phyloP scores from a whole-genome alignment of 2,888 invertebrate species.

The Unio pictorum region DNA sequence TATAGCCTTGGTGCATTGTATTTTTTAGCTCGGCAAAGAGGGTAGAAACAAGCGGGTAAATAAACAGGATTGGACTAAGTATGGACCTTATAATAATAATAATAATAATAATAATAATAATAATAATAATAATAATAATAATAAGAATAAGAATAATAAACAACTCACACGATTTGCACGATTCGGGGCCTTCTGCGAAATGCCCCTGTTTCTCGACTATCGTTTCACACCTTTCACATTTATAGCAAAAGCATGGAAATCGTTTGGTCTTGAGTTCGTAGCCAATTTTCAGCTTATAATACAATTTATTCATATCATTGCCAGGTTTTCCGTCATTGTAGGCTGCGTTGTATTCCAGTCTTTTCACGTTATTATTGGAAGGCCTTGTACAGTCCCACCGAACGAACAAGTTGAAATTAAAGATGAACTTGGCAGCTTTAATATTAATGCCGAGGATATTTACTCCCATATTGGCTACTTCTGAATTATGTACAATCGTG shows the following conservation, averaged over 20 bases:
- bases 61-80: too few species aligned
- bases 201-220: conserved; percentile 2
- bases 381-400: conserved; percentile 2
- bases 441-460: background rate
- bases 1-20: too few species aligned
- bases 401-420: conserved; percentile 1
- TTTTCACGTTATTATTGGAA: background rate
- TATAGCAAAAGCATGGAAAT: background rate
- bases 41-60: too few species aligned
- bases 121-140: background rate
- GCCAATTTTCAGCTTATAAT: conserved; percentile 2
- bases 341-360: background rate
- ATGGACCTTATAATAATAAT: background rate
- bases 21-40: too few species aligned
- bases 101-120: background rate
- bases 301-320: conserved; percentile 3
- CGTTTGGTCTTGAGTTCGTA: conserved; percentile 4
- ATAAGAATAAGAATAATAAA: background rate
- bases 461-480: background rate
- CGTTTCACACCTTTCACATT: conserved; percentile 1
- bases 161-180: background rate
- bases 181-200: conserved; percentile 1
- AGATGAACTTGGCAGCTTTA: background rate
- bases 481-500: background rate
- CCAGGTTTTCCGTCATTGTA: conserved; percentile 2